phyloP scores from a whole-genome alignment of 2,888 invertebrate species.

The Chaetoderma sp. region DNA sequence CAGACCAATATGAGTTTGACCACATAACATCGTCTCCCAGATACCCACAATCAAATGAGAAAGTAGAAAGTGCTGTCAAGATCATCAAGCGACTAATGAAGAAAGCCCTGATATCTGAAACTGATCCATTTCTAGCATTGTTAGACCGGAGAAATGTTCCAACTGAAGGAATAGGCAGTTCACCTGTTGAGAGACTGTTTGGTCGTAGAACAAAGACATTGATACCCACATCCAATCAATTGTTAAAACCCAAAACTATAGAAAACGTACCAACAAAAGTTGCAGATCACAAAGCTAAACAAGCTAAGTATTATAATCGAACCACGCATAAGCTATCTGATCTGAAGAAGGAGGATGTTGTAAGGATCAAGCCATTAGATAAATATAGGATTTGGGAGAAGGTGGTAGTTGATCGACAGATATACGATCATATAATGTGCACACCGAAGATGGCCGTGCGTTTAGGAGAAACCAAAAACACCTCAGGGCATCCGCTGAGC shows the following conservation, averaged over 20 bases:
- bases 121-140: not conserved
- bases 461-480: not conserved
- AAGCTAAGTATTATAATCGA: not conserved
- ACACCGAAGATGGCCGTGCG: not conserved
- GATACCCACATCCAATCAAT: not conserved
- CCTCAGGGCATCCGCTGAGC: not conserved
- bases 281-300: not conserved
- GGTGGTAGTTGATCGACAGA: not conserved
- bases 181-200: constrained; percentile 8
- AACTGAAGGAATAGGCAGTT: not conserved
- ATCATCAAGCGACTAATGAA: not conserved
- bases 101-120: not conserved
- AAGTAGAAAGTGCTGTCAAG: constrained; percentile 2
- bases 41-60: not conserved
- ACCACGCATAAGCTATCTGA: not conserved
- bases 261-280: not conserved
- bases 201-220: constrained; percentile 2
- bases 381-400: not conserved
- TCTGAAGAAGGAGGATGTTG: not conserved
- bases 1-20: not conserved
- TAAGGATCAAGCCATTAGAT: not conserved
- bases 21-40: not conserved
- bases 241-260: not conserved
- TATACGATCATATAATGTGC: not conserved
- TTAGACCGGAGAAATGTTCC: not conserved